A percentile compares a stretch with the other conserved stretches of the same genome.
phyloP scores from a whole-genome alignment of 2,797 vertebrate genomes.

The Threskiornis aethiopicus region DNA sequence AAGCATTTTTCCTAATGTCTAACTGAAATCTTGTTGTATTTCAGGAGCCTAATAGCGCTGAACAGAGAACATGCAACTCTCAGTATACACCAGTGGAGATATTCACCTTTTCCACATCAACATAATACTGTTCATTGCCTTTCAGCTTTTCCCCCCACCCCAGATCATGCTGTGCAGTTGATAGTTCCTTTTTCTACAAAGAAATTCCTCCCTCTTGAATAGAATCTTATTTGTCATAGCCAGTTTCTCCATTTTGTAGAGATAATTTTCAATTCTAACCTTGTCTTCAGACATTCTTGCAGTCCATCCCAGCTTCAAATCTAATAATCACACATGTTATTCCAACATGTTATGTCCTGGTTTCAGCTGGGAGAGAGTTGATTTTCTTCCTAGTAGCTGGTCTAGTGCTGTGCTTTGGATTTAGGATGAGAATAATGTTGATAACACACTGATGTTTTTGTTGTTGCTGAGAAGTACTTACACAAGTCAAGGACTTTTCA shows the following conservation, averaged over 20 bases:
- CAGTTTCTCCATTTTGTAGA: not conserved
- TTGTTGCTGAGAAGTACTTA: no score
- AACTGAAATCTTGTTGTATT: not conserved
- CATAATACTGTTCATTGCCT: not conserved
- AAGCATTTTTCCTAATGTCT: not conserved
- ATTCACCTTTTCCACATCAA: not conserved
- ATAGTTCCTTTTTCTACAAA: not conserved
- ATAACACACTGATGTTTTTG: no score
- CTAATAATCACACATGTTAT: not conserved
- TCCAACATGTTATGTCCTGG: not conserved
- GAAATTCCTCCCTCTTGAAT: not conserved
- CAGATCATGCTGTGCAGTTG: not conserved
- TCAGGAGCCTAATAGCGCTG: not conserved
- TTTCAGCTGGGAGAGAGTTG: no score
- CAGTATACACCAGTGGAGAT: rapidly evolving
- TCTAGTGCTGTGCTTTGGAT: no score
- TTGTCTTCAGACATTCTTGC: not conserved
- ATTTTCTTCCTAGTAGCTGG: no score
- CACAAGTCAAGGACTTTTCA: no score
- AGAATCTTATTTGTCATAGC: not conserved
- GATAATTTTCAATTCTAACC: not conserved
- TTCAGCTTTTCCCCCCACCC: not conserved
- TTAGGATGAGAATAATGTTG: no score
- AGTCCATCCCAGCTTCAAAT: not conserved
- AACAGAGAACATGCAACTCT: not conserved